Evolutionary conservation across 2,797 vertebrate genomes (phyloP), one percentile per base, ranked within the genome.

Genomic region (Odontamblyopus rebecca): DNA sequence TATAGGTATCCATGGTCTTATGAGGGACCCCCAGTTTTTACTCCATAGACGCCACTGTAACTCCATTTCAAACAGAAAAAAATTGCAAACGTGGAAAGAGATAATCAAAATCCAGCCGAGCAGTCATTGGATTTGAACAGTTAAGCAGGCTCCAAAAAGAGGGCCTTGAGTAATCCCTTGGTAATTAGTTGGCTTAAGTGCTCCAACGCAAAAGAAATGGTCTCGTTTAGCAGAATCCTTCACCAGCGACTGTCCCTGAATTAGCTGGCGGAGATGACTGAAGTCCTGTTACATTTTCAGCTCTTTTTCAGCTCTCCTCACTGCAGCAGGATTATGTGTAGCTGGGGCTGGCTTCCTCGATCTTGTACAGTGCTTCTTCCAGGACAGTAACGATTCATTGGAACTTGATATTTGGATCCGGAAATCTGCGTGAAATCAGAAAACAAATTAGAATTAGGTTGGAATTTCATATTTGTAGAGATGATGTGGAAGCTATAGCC

Each of bases 1-100:
- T 71, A 94, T 91, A 41, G 96, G 91, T 89, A 97, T 91, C 96
- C 96, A 97, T 1, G 94, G 94, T 87, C 95, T 94, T 66, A 97
- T 72, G 51, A 95, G 89, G 83, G 92, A 82, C 83, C 91, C 88
- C 94, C 94, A 90, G 79, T 92, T 93, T 90, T 90, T 91, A 95
- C 92, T 95, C 94, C 96, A 94, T 82, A 89, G 86, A 78, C 88
- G 91, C 86, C 92, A 93, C 93, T 94, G 93, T 63, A 74, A 90
- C 95, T 96, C 96, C 97, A 98, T 97, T 91, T 95, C 94, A 82
- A 74, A 68, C 7, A 2, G 63, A 77, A 70, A 54, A 27, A 74
- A 54, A 71, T 26, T 57, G 35, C 81, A 82, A 78, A 70, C 77
- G 70, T 73, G n/a, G 50, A 70, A 73, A 81, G 41, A 72, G 82